These are phyloP conservation scores for Melanargia galathea DNA, from an alignment of 2,888 invertebrate genomes.

Conservation along the genomic window DNA sequence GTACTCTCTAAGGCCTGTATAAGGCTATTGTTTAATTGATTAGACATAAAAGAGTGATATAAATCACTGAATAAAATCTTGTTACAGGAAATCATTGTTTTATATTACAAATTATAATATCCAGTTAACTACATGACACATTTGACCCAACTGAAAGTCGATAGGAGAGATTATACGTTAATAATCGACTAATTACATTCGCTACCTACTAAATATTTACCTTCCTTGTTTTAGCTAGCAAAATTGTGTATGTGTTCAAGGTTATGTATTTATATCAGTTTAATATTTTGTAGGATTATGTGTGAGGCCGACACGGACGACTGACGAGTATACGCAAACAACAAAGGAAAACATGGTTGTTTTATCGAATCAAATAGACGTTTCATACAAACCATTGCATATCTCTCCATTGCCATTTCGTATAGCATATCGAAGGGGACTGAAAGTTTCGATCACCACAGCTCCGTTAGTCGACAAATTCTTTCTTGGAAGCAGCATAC, in stretches of 20 bases:
- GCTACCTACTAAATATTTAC: neutral
- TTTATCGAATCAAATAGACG: neutral
- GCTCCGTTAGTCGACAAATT: slow-evolving; percentile 49
- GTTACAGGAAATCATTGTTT: slow-evolving; percentile 7
- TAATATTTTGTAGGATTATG: slow-evolving; percentile 2
- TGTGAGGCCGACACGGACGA: neutral
- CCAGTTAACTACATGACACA: slow-evolving; percentile 39
- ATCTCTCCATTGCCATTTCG: slow-evolving; percentile 54
- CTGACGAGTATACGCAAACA: neutral
- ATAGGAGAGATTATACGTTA: slow-evolving; percentile 6
- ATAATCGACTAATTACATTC: neutral
- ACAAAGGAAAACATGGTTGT: slow-evolving; percentile 7
- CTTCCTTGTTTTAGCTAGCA: neutral
- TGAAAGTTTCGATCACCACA: slow-evolving; percentile 60
- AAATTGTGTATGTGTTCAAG: neutral
- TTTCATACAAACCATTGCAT: slow-evolving; percentile 61
- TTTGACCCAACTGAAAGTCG: slow-evolving; percentile 35
- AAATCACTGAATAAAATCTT: neutral
- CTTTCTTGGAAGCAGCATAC: slow-evolving; percentile 55
- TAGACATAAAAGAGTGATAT: too few relatives aligned
- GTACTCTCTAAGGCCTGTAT: too few relatives aligned
- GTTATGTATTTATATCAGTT: neutral
- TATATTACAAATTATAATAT: neutral
- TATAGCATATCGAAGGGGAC: slow-evolving; percentile 63
- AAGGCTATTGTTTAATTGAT: too few relatives aligned